A percentile compares a stretch with the other conserved stretches of the same genome.
phyloP scores from a whole-genome alignment of 2,888 invertebrate genomes.

The Agriopis marginaria region DNA sequence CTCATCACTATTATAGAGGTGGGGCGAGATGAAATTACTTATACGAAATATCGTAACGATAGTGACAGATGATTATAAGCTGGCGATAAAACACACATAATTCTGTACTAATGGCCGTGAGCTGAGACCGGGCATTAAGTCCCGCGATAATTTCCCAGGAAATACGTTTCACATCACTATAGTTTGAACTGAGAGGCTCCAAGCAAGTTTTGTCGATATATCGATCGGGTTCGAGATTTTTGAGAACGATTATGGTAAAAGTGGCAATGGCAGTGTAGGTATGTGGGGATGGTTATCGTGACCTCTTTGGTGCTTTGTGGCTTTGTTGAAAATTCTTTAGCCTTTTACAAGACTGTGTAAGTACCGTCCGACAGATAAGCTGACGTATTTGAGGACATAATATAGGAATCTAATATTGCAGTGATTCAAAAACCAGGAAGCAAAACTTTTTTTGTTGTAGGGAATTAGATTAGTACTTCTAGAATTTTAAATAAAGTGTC shows the following conservation, averaged over 20 bases:
- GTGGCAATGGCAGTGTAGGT: conserved; percentile 28
- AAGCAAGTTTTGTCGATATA: conserved; percentile 57
- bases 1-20: conserved; percentile 66
- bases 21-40: conserved; percentile 77
- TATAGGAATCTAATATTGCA: too few relatives aligned
- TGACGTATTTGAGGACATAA: too few relatives aligned
- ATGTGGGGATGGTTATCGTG: conserved; percentile 11
- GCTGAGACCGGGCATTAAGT: conserved; percentile 58
- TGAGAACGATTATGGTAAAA: conserved; percentile 35
- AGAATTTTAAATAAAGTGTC: too few relatives aligned
- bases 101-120: conserved; percentile 77
- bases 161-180: conserved; percentile 78
- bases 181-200: conserved; percentile 17
- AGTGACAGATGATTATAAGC: conserved; percentile 87
- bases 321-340: neutral
- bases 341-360: neutral
- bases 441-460: too few relatives aligned
- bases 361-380: neutral
- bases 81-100: conserved; percentile 86
- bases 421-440: too few relatives aligned
- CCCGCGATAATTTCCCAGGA: conserved; percentile 67
- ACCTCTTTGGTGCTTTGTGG: conserved; percentile 8
- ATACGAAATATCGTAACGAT: conserved; percentile 85
- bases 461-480: too few relatives aligned
- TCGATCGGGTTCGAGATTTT: conserved; percentile 50